These are phyloP conservation scores for Xestia c-nigrum DNA, from an alignment of 2,888 invertebrate species.

Conservation along the genomic window DNA sequence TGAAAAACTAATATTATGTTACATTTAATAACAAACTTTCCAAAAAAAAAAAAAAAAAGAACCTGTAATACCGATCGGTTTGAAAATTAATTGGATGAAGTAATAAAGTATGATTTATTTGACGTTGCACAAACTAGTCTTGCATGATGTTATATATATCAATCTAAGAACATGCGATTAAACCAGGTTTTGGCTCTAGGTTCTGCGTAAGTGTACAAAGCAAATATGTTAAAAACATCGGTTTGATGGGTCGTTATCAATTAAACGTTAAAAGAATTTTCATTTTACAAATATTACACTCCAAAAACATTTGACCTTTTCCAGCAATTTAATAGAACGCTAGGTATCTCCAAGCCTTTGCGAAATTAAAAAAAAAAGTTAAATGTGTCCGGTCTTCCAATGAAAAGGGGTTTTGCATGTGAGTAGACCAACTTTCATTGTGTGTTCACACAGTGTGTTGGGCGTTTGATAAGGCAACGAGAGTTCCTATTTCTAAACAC, in stretches of 20 bases:
- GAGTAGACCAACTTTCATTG: slow-evolving; percentile 30
- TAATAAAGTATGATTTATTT: slow-evolving; percentile 58
- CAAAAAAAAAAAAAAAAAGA: slow-evolving; percentile 16
- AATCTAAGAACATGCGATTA: slow-evolving; percentile 22
- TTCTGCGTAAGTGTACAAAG: slow-evolving; percentile 6
- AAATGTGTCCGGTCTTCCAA: slow-evolving; percentile 17
- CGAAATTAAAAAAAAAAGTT: neutral
- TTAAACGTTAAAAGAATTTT: neutral
- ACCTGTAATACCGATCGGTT: neutral
- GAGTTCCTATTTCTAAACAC: slow-evolving; percentile 21
- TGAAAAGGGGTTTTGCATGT: slow-evolving; percentile 26
- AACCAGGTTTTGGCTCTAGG: slow-evolving; percentile 8
- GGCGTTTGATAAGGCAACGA: slow-evolving; percentile 27
- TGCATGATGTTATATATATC: slow-evolving; percentile 44
- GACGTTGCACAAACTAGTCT: slow-evolving; percentile 45
- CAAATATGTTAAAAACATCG: slow-evolving; percentile 1
- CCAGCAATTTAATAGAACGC: neutral
- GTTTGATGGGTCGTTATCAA: neutral
- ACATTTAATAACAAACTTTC: neutral
- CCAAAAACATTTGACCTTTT: neutral
- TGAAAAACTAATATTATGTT: neutral
- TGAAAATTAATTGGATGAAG: slow-evolving; percentile 37
- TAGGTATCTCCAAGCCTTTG: neutral
- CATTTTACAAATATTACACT: neutral
- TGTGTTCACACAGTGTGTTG: slow-evolving; percentile 5